Conservation (phyloP, 2,797 vertebrate species). For the Sebastes matsubarae region DNA sequence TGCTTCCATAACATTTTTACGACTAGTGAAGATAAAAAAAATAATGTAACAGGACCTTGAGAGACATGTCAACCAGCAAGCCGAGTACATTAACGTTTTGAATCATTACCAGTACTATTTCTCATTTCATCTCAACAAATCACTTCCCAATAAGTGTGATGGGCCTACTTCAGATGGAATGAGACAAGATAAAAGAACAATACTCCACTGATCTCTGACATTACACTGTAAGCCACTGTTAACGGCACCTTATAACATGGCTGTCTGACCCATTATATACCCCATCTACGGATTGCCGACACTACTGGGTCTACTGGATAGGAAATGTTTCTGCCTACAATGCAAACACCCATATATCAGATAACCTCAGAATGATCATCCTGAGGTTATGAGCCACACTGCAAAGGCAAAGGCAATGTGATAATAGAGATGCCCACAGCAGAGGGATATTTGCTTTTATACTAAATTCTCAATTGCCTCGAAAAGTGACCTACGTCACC, state of each 20-base stretch:
- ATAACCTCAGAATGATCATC: no score
- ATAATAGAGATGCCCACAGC: no score
- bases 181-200: neutral
- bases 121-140: neutral
- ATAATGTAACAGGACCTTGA: constrained; percentile 8
- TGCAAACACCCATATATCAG: no score
- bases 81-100: constrained; percentile 9
- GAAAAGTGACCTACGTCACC: no score
- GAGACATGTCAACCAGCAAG: constrained; percentile 31
- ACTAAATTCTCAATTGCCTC: no score
- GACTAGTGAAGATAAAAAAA: constrained; percentile 10
- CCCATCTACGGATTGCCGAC: neutral
- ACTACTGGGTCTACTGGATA: neutral
- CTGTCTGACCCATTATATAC: neutral
- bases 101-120: neutral
- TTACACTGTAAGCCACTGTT: neutral
- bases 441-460: no score
- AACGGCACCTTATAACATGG: neutral
- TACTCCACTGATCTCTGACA: neutral
- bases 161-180: neutral
- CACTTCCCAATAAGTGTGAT: neutral
- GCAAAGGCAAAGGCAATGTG: no score
- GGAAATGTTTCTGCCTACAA: no score
- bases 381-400: no score
- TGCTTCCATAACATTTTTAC: neutral